Evolutionary conservation across 2,797 vertebrate species (phyloP).

Genomic region (Sandelia bainsii): DNA sequence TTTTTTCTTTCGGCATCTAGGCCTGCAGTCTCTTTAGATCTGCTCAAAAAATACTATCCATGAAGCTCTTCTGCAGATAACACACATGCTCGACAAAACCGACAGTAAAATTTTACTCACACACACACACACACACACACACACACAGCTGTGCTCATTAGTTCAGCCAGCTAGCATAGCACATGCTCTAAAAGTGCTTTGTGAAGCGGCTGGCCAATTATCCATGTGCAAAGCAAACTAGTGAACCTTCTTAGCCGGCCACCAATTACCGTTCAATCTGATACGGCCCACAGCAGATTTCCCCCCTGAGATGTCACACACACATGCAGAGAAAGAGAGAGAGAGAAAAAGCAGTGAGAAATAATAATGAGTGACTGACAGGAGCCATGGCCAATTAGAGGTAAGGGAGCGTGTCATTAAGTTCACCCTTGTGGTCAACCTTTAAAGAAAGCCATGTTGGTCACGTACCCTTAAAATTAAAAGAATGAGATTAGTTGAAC

Average conservation of each 20-base stretch:
- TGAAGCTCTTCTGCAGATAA: slow-evolving; percentile 38
- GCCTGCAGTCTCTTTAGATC: slow-evolving; percentile 21
- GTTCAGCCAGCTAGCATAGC: slow-evolving; percentile 79
- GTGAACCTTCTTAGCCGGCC: slow-evolving; percentile 80
- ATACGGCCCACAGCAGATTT: slow-evolving; percentile 72
- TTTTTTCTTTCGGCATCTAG: slow-evolving; percentile 1
- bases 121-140: slow-evolving; percentile 39
- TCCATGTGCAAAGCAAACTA: slow-evolving; percentile 79
- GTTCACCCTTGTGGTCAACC: slow-evolving; percentile 48
- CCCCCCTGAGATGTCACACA: slow-evolving; percentile 47
- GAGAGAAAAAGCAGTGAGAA: slow-evolving; percentile 29
- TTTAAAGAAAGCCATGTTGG: slow-evolving; percentile 44
- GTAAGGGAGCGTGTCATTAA: slow-evolving; percentile 59
- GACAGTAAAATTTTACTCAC: slow-evolving; percentile 52
- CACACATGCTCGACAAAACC: slow-evolving; percentile 47
- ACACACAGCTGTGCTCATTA: slow-evolving; percentile 74
- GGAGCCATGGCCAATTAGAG: slow-evolving; percentile 52
- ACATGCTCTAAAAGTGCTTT: slow-evolving; percentile 72
- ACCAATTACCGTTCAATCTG: slow-evolving; percentile 83
- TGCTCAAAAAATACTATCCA: slow-evolving; percentile 21
- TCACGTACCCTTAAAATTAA: slow-evolving; percentile 52
- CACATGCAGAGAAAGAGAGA: not conserved
- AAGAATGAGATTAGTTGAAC: slow-evolving; percentile 36
- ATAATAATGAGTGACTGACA: slow-evolving; percentile 66
- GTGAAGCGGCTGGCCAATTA: slow-evolving; percentile 81